These are phyloP conservation scores for Nycteola revayana DNA, from an alignment of 2,888 invertebrate genomes.

Conservation along the genomic window DNA sequence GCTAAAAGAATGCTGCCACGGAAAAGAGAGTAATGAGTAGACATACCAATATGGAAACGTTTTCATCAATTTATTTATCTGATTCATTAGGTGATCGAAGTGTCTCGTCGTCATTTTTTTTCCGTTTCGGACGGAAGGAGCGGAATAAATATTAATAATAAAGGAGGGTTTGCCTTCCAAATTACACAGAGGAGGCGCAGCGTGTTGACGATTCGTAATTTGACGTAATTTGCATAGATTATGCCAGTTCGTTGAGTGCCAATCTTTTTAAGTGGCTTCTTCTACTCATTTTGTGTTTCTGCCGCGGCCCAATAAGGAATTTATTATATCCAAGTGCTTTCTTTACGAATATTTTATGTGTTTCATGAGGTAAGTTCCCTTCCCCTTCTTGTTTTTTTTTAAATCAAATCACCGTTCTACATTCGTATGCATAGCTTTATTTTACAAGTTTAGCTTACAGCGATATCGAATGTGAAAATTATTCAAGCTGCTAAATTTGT, in stretches of 20 bases:
- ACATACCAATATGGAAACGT: no score
- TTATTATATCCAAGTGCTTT: constrained; percentile 66
- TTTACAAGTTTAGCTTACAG: neutral
- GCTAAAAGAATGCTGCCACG: no score
- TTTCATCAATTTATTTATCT: constrained; percentile 56
- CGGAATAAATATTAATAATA: constrained; percentile 82
- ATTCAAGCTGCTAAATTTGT: constrained; percentile 4
- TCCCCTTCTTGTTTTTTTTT: constrained; percentile 32
- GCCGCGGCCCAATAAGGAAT: constrained; percentile 65
- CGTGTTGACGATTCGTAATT: constrained; percentile 81
- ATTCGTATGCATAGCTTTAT: constrained; percentile 7
- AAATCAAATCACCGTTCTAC: constrained; percentile 16
- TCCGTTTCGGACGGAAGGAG: constrained; percentile 62
- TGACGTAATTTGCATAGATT: constrained; percentile 82
- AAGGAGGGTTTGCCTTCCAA: constrained; percentile 77
- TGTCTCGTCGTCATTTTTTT: constrained; percentile 57
- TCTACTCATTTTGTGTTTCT: constrained; percentile 75
- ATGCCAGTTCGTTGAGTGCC: constrained; percentile 80
- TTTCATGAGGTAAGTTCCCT: constrained; percentile 42
- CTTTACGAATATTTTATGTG: constrained; percentile 51
- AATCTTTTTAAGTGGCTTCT: constrained; percentile 81
- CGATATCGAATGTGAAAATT: no score
- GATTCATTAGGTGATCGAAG: constrained; percentile 64
- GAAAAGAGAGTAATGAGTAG: no score
- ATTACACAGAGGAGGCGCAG: constrained; percentile 68